These are phyloP conservation scores for Buceros bicornis DNA, from an alignment of 2,797 vertebrate genomes.

Conservation along the genomic window DNA sequence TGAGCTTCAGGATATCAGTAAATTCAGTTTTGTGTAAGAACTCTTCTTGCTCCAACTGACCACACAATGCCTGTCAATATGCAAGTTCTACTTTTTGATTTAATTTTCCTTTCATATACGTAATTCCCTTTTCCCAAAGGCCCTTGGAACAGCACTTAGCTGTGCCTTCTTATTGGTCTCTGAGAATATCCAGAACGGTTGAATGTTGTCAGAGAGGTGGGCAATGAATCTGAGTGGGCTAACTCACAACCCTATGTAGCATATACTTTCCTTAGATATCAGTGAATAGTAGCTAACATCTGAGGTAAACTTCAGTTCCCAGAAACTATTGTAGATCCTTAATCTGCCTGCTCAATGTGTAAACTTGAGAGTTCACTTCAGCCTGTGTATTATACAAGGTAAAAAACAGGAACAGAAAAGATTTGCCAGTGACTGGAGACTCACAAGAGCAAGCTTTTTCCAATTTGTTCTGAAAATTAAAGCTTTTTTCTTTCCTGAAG, in stretches of 20 bases:
- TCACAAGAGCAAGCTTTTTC: background rate
- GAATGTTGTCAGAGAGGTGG: background rate
- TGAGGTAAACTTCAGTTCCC: constrained; percentile 6
- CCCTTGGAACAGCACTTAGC: background rate
- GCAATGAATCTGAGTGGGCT: constrained; percentile 7
- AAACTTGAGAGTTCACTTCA: background rate
- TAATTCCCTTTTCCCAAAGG: background rate
- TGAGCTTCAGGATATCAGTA: background rate
- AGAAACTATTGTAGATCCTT: constrained; percentile 38
- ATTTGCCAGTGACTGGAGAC: background rate
- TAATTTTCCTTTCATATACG: background rate
- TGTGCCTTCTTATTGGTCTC: background rate
- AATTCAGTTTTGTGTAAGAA: background rate
- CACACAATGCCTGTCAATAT: background rate
- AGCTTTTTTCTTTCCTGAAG: constrained; percentile 13
- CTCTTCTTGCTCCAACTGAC: background rate
- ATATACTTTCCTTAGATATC: background rate
- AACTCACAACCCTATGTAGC: background rate
- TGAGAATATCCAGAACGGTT: background rate
- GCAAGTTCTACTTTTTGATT: background rate
- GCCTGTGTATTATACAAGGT: background rate
- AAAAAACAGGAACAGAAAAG: background rate
- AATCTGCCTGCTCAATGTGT: constrained; percentile 12
- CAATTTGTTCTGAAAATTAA: constrained; percentile 38
- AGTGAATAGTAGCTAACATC: constrained; percentile 11